Conservation (phyloP, 2,888 invertebrate genomes). For the Rutpela maculata region DNA sequence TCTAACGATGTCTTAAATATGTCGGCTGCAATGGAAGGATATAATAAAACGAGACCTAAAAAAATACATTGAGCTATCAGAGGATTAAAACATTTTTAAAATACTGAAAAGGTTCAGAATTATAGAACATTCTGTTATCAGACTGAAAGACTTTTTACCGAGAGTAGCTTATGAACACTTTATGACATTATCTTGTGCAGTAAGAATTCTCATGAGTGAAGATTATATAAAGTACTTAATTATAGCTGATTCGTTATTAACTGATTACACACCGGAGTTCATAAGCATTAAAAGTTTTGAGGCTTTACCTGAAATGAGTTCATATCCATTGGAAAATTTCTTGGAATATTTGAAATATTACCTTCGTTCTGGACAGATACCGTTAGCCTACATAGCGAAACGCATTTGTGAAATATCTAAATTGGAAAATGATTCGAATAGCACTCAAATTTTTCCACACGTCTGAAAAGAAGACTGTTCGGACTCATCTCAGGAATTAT, state of each 20-base stretch:
- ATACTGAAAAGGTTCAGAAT: constrained; percentile 50
- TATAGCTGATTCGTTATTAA: constrained; percentile 31
- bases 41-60: constrained; percentile 41
- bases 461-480: neutral
- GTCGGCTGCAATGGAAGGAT: constrained; percentile 33
- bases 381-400: neutral
- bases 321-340: constrained; percentile 66
- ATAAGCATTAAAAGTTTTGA: constrained; percentile 56
- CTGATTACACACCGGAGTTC: constrained; percentile 31
- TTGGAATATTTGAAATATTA: constrained; percentile 36
- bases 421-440: neutral
- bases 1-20: constrained; percentile 21
- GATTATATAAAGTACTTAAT: neutral
- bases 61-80: constrained; percentile 51
- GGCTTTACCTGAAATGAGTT: constrained; percentile 60
- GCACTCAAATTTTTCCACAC: neutral
- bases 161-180: neutral
- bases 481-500: neutral
- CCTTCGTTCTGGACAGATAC: neutral
- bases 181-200: neutral
- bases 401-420: neutral
- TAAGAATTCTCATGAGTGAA: neutral
- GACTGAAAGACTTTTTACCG: neutral
- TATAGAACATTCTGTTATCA: constrained; percentile 46
- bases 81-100: constrained; percentile 23